Evolutionary conservation across 2,797 vertebrate genomes (phyloP).

Genomic region (Poeciliopsis turneri): DNA sequence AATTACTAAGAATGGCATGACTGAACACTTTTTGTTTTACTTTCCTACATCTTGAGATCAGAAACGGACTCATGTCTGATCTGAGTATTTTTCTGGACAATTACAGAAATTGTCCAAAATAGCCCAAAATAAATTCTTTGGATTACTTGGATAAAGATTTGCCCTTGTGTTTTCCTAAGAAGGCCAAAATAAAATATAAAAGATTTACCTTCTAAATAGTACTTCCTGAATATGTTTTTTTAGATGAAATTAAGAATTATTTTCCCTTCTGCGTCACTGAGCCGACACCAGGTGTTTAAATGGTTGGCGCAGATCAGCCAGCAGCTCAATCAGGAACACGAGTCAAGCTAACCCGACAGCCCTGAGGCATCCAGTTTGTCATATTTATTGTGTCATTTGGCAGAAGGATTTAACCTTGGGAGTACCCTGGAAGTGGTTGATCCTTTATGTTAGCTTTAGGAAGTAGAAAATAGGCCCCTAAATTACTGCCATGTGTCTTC

Average conservation of each 20-base stretch:
- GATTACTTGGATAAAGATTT: conserved; percentile 39
- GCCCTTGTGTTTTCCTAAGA: conserved; percentile 41
- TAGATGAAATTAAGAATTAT: conserved; percentile 31
- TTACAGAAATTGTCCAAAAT: neutral
- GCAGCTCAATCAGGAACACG: conserved; percentile 57
- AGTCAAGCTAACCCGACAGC: conserved; percentile 47
- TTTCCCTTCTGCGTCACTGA: conserved; percentile 40
- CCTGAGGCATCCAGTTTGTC: conserved; percentile 68
- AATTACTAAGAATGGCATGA: neutral
- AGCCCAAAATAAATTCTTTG: conserved; percentile 33
- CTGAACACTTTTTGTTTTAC: neutral
- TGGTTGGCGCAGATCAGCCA: conserved; percentile 53
- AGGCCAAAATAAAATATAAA: conserved; percentile 18
- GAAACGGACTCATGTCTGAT: neutral
- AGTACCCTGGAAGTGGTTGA: conserved; percentile 81
- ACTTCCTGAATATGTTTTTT: neutral
- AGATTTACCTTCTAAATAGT: neutral
- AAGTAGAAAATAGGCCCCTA: conserved; percentile 83
- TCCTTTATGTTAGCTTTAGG: conserved; percentile 81
- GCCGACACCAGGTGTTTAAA: conserved; percentile 56
- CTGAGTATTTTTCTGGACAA: conserved; percentile 5
- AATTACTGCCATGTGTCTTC: conserved; percentile 87
- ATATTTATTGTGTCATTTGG: conserved; percentile 79
- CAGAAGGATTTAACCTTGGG: conserved; percentile 79
- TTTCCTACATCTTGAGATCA: neutral